Conservation (phyloP, 2,888 invertebrate genomes). For the Amiota communis region DNA sequence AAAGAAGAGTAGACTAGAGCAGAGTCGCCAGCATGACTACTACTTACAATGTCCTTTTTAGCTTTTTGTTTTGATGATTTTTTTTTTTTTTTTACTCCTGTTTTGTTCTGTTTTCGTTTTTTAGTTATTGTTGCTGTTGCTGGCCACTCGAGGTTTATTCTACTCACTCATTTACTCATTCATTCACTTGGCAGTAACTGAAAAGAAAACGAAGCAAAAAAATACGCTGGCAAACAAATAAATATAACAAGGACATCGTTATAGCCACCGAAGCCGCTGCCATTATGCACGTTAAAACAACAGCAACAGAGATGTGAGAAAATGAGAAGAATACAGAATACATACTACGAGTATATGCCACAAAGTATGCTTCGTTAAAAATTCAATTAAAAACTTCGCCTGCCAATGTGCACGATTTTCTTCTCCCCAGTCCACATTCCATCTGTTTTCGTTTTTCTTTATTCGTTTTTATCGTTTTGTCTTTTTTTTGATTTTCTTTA, state of each 20-base stretch:
- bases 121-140: constrained; percentile 1
- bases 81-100: neutral
- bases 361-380: constrained; percentile 51
- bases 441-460: too few relatives aligned
- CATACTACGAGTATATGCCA: neutral
- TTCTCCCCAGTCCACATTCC: too few relatives aligned
- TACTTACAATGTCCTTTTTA: neutral
- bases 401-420: constrained; percentile 27
- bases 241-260: constrained; percentile 6
- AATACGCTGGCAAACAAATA: neutral
- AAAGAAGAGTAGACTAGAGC: constrained; percentile 1
- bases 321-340: neutral
- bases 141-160: neutral
- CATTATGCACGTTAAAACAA: neutral
- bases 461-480: neutral
- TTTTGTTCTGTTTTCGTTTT: too few relatives aligned
- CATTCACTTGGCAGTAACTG: too few relatives aligned
- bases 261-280: constrained; percentile 5
- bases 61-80: too few relatives aligned
- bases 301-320: neutral
- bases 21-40: neutral
- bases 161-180: too few relatives aligned
- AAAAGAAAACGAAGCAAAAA: too few relatives aligned
- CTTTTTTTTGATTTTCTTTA: neutral
- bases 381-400: constrained; percentile 57